These are phyloP conservation scores for Lepidocolaptes lacrymiger DNA, from an alignment of 2,797 vertebrate genomes.

Conservation along the genomic window DNA sequence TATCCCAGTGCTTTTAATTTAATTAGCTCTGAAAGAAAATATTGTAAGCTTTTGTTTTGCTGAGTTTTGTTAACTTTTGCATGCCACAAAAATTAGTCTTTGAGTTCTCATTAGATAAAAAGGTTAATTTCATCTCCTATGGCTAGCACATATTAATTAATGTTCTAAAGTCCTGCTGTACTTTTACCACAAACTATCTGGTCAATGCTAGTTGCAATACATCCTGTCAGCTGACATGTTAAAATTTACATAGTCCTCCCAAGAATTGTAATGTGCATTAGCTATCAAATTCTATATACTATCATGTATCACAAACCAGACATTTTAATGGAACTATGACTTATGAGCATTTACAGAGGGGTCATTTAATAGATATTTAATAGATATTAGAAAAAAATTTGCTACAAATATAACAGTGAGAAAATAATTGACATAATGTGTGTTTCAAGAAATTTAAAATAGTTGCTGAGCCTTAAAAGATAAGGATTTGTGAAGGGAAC, in stretches of 20 bases:
- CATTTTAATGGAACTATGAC: background rate
- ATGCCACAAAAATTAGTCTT: background rate
- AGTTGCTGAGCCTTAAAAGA: background rate
- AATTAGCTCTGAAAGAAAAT: background rate
- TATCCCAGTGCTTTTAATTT: background rate
- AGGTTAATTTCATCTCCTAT: background rate
- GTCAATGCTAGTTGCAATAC: background rate
- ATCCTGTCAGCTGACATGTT: background rate
- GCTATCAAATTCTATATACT: background rate
- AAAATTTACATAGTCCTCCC: background rate
- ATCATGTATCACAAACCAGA: background rate
- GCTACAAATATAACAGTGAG: background rate
- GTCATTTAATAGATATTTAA: background rate
- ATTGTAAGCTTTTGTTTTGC: background rate
- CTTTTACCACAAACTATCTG: background rate
- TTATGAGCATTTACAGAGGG: background rate
- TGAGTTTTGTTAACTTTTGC: background rate
- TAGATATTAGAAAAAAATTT: background rate
- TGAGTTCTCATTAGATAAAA: background rate
- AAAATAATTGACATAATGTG: background rate
- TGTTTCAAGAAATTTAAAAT: background rate
- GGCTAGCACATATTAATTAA: background rate
- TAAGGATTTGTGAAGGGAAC: background rate
- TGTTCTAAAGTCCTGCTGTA: background rate
- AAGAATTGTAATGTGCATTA: background rate